These are phyloP conservation scores for Sphaerophoria taeniata DNA, from an alignment of 2,888 invertebrate genomes.

Conservation along the genomic window DNA sequence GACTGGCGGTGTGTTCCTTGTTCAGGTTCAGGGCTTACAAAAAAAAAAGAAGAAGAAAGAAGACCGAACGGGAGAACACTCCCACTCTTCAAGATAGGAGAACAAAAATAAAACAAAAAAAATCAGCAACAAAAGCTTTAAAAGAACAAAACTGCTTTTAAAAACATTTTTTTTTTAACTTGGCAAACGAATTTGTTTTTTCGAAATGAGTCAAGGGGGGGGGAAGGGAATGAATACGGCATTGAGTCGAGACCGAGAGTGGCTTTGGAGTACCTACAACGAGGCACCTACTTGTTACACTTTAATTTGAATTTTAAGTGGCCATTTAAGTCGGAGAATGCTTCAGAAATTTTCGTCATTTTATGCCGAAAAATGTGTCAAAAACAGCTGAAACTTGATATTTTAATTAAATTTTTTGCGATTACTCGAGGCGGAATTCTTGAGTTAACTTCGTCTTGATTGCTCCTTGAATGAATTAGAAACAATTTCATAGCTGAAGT, in stretches of 20 bases:
- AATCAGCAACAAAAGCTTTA: conserved; percentile 10
- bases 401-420: too few species aligned
- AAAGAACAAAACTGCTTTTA: conserved; percentile 9
- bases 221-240: neutral
- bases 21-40: conserved; percentile 23
- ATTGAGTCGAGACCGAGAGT: neutral
- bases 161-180: neutral
- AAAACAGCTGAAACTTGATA: too few species aligned
- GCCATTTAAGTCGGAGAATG: neutral
- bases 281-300: conserved; percentile 25
- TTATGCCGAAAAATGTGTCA: neutral
- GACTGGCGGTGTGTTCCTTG: neutral
- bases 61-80: neutral
- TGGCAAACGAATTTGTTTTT: neutral
- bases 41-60: neutral
- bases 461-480: too few species aligned
- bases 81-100: neutral
- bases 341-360: neutral
- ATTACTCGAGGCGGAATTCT: too few species aligned
- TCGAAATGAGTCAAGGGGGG: neutral
- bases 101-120: conserved; percentile 18
- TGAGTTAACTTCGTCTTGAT: too few species aligned
- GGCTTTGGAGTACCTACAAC: neutral
- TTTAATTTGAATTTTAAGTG: neutral
- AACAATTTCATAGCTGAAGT: too few species aligned